Base-by-base conservation (phyloP, 2,888 invertebrate species). In the Agonum fuliginosum region DNA sequence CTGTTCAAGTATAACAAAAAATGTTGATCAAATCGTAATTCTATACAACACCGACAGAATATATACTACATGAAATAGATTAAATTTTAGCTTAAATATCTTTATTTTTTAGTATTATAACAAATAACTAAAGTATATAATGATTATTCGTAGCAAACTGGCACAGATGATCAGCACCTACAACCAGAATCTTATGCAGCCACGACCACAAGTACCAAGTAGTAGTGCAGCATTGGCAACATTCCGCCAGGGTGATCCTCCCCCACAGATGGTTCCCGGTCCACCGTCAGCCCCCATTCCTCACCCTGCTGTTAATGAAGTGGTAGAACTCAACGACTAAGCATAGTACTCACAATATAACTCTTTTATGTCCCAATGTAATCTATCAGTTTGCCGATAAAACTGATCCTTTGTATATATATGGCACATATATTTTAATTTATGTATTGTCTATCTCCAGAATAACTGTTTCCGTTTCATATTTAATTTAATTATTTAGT, bases 301-400 rank as follows among this genome's bases (percentile, higher is more conserved):
- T n/a, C 75, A 48, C 10, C 62, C 74, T 5, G 10, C 19, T 8
- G 37, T 75, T 20, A 34, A 20, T 34, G 75, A 37, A 8, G 75
- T 75, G 17, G 48, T 75, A 2, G 75, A 75, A 67, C 75, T 75
- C 27, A 48, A 51, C 51, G 75, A 75, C 43, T 75, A 75, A 67
- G 10, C 22, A 72, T 54, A 12, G 19, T 72, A 22, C 17, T 48
- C 17, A 43, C 30, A 12, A 22, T 19, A 43, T 17, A 12, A 22
- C 19, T 69, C 27, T 34, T 34, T 54, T 51, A 12, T 54, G 30
- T 20, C 12, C 67, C 48, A 37, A n/a, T 37, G 17, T 72, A 46
- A 30, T 30, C 58, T 10, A 30, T 62, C 27, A 17, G 58, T 62
- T 20, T 6, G n/a, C 22, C 8, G n/a, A 5, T 27, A 43, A 48